Base-by-base conservation (phyloP, 2,888 invertebrate species). In the Bellardia bayeri region DNA sequence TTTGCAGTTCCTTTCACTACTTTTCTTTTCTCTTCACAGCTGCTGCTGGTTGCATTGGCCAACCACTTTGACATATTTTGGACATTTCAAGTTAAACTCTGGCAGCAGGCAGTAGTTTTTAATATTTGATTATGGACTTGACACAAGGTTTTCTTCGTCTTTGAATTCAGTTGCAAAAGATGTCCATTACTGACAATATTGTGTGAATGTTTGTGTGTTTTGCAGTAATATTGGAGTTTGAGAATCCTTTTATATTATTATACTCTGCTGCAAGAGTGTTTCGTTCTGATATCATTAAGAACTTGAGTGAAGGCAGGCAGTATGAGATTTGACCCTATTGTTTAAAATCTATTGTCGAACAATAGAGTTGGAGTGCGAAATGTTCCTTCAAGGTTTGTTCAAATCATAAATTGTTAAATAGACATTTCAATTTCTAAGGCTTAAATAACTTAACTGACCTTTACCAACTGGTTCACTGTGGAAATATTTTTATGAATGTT, bases 331-430 rank as follows among this genome's bases (percentile, higher is more conserved):
- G 45, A 16, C 49, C 74, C 78, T 71, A 64, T 78, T 87, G 81
- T 82, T 79, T 56, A 11, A 42, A 58, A 56, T 72, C 66, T 45
- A 71, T 84, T 40, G 9, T 13, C 14, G 11, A 72, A 88, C 88
- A 86, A 88, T 83, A 40, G 88, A 89, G 89, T 89, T 83, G 33
- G 88, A 89, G 89, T 89, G 89, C 85, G 88, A 89, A 89, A 72
- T 86, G 33, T 74, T 76, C 82, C 88, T 83, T 86, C n/a, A 63
- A 82, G 88, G 86, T 80, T 69, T 54, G 56, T 80, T 58, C 30
- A 63, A 72, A 45, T 80, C 76, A 81, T 83, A 33, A 61, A 82
- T 58, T 64, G 58, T 87, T 87, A 9, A 79, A 66, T 66, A 75
- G 51, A 76, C 49, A 83, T 83, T 87, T 76, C 42, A 84, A 76